Conservation (phyloP, 1,140 invertebrate genomes). For the Calycopis cecrops region DNA sequence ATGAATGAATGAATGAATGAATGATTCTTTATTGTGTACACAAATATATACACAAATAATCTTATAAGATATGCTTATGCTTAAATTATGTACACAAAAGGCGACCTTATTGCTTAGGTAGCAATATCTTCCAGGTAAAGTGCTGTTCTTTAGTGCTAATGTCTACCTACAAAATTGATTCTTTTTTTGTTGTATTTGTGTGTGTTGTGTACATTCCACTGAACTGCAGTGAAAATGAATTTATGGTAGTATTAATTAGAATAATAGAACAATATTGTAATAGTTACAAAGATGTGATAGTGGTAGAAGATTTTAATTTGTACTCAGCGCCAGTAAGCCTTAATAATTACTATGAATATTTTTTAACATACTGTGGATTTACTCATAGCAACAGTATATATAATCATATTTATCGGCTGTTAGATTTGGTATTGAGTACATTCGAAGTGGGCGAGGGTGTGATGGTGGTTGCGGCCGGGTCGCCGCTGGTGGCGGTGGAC, state of each 20-base stretch:
- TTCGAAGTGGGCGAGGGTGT: background rate
- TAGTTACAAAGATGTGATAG: slow-evolving; percentile 23
- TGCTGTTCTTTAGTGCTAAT: slow-evolving; percentile 24
- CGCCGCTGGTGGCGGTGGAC: slow-evolving; percentile 18
- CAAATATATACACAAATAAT: too few relatives aligned
- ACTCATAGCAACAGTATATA: slow-evolving; percentile 23
- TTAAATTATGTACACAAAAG: too few relatives aligned
- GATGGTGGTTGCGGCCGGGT: slow-evolving; percentile 9
- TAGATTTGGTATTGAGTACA: slow-evolving; percentile 27
- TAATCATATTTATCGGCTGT: slow-evolving; percentile 19
- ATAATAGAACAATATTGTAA: slow-evolving; percentile 21
- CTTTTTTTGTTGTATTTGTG: slow-evolving; percentile 28
- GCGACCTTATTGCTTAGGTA: too few relatives aligned
- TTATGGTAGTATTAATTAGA: slow-evolving; percentile 27
- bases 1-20: too few relatives aligned
- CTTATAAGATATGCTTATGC: too few relatives aligned
- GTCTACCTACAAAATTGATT: slow-evolving; percentile 23
- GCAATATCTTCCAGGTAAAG: too few relatives aligned
- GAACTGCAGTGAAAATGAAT: slow-evolving; percentile 24
- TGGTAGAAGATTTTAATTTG: too few relatives aligned
- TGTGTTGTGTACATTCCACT: slow-evolving; percentile 30
- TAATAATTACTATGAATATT: slow-evolving; percentile 30
- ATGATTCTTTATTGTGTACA: too few relatives aligned
- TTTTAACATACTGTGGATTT: slow-evolving; percentile 27
- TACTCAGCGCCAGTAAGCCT: too few relatives aligned